Percentiles rank a stretch among this genome's conserved stretches.
phyloP scores from a whole-genome alignment of 2,888 invertebrate species.

The Noctua janthina region DNA sequence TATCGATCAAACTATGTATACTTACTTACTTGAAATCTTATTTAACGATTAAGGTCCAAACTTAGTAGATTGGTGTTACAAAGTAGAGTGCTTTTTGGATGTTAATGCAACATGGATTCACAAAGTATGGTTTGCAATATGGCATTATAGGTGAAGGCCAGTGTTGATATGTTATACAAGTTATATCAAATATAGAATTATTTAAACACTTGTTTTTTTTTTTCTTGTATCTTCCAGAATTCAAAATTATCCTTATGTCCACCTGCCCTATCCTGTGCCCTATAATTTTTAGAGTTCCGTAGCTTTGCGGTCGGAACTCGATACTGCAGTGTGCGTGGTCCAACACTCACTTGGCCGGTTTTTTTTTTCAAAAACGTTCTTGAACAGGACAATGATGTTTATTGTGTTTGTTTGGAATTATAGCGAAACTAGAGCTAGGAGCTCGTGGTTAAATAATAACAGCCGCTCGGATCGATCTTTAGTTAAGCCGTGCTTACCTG shows the following conservation, averaged over 20 bases:
- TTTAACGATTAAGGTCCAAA: conserved; percentile 33
- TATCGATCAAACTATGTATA: conserved; percentile 63
- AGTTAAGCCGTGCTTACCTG: too few species aligned
- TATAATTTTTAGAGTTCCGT: background rate
- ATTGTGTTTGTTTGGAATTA: too few species aligned
- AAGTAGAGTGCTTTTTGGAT: conserved; percentile 64
- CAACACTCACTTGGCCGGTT: background rate
- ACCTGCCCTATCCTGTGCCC: background rate
- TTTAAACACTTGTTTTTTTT: conserved; percentile 57
- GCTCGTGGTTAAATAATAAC: too few species aligned
- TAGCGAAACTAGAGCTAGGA: too few species aligned
- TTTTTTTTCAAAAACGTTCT: background rate
- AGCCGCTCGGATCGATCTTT: too few species aligned
- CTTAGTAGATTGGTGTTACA: conserved; percentile 60
- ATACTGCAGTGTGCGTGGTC: background rate
- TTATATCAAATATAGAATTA: conserved; percentile 74
- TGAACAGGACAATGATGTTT: background rate
- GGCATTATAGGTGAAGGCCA: conserved; percentile 63
- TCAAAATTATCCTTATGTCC: background rate
- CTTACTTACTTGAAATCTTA: conserved; percentile 31
- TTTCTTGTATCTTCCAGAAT: background rate
- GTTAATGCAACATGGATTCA: conserved; percentile 60
- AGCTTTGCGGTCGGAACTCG: background rate
- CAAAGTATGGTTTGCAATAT: conserved; percentile 63
- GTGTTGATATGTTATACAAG: conserved; percentile 67